phyloP scores from a whole-genome alignment of 2,113 vertebrate genomes.

The Caretta caretta region DNA sequence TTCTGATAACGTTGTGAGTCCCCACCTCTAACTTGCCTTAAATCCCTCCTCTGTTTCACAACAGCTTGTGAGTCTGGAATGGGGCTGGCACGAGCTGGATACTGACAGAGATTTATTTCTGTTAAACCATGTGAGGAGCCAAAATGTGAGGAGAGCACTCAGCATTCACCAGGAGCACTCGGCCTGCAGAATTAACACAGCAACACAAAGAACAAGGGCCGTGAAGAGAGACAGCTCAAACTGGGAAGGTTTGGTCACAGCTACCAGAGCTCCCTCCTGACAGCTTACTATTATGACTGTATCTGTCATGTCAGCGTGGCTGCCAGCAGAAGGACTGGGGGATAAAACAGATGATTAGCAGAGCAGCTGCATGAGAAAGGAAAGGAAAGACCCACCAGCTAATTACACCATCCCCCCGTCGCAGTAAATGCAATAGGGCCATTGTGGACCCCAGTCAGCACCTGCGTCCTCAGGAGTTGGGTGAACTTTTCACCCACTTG shows the following conservation, averaged over 20 bases:
- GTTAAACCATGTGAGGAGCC: neutral
- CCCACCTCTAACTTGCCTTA: neutral
- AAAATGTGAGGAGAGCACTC: too few species aligned
- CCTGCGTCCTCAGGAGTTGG: neutral
- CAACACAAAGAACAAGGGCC: neutral
- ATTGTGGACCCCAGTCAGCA: neutral
- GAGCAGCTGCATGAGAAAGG: neutral
- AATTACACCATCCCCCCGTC: neutral
- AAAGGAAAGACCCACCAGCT: neutral
- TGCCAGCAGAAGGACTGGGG: neutral
- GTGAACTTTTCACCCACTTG: neutral
- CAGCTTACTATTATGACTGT: neutral
- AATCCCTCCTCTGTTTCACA: neutral
- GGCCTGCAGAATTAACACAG: neutral
- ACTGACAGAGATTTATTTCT: neutral
- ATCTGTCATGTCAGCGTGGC: neutral
- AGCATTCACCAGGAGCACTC: neutral
- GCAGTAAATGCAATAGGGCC: neutral
- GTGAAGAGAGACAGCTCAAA: neutral
- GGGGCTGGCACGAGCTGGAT: neutral
- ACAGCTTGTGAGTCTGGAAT: neutral
- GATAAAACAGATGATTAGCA: neutral
- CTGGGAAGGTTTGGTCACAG: neutral
- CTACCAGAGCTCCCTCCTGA: neutral
- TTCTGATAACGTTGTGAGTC: neutral